Conservation (phyloP, 2,888 invertebrate genomes). For the Pyrrhia umbra region DNA sequence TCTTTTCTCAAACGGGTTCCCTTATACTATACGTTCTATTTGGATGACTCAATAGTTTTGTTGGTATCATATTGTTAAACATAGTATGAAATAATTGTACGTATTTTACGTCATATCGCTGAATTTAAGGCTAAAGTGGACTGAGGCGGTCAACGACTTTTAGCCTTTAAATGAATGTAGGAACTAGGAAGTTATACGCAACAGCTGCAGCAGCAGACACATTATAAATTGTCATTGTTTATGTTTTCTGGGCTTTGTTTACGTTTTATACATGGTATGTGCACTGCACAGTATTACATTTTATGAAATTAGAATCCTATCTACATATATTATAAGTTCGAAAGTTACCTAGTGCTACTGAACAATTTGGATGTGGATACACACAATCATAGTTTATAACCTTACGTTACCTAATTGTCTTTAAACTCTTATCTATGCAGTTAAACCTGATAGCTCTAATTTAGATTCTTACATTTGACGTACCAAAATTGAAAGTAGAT, state of each 20-base stretch:
- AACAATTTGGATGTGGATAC: no score
- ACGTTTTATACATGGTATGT: slow-evolving; percentile 67
- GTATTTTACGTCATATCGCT: slow-evolving; percentile 35
- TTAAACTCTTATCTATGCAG: no score
- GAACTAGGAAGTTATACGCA: slow-evolving; percentile 82
- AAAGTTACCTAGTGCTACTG: no score
- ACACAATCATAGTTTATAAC: no score
- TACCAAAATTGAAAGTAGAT: slow-evolving; percentile 39
- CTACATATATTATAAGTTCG: no score
- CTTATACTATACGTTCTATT: slow-evolving; percentile 47
- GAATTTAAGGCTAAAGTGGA: slow-evolving; percentile 50
- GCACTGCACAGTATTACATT: slow-evolving; percentile 7
- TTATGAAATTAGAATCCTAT: no score
- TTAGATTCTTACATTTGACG: slow-evolving; percentile 40
- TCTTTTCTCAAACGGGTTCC: slow-evolving; percentile 66
- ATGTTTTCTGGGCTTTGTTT: slow-evolving; percentile 75
- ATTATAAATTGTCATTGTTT: slow-evolving; percentile 76
- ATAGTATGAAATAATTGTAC: slow-evolving; percentile 10
- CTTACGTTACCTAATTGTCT: no score
- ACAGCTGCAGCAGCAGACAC: slow-evolving; percentile 64
- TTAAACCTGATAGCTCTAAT: slow-evolving; percentile 32
- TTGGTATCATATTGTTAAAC: slow-evolving; percentile 35
- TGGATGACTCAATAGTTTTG: slow-evolving; percentile 67
- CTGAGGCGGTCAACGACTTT: slow-evolving; percentile 75
- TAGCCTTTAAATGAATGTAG: slow-evolving; percentile 74